A percentile compares a stretch with the other conserved stretches of the same genome.
These are phyloP conservation scores for Metalampra italica DNA, from an alignment of 2,888 invertebrate species.

Conservation along the genomic window DNA sequence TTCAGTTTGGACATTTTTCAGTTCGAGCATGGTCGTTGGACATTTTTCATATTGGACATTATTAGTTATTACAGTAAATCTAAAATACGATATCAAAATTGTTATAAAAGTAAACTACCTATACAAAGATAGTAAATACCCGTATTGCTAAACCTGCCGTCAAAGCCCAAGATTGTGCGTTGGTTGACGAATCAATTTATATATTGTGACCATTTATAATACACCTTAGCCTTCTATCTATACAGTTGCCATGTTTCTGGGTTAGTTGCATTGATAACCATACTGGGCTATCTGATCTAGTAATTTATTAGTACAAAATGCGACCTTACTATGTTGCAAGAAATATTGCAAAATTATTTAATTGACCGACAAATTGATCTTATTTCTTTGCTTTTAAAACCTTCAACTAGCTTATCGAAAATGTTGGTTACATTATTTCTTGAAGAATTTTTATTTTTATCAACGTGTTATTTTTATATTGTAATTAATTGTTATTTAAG, in stretches of 20 bases:
- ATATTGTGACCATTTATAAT: constrained; percentile 1
- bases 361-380: constrained; percentile 17
- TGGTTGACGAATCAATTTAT: constrained; percentile 9
- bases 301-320: constrained; percentile 21
- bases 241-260: constrained; percentile 4
- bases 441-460: too few relatives aligned
- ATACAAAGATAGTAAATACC: too few relatives aligned
- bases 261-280: constrained; percentile 18
- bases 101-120: too few relatives aligned
- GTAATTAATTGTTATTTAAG: too few relatives aligned
- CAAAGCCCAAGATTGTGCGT: constrained; percentile 1
- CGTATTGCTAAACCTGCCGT: constrained; percentile 5
- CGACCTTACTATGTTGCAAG: constrained; percentile 7
- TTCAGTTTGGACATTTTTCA: too few relatives aligned
- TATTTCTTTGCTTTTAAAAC: background rate
- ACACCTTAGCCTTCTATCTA: background rate
- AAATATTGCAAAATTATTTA: constrained; percentile 6
- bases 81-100: too few relatives aligned
- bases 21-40: too few relatives aligned
- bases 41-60: too few relatives aligned
- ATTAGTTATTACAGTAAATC: too few relatives aligned
- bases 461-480: too few relatives aligned
- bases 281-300: constrained; percentile 24
- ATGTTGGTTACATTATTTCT: too few relatives aligned
- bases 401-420: too few relatives aligned